Evolutionary conservation across 2,888 invertebrate species (phyloP).

Genomic region (Harmothoe impar): DNA sequence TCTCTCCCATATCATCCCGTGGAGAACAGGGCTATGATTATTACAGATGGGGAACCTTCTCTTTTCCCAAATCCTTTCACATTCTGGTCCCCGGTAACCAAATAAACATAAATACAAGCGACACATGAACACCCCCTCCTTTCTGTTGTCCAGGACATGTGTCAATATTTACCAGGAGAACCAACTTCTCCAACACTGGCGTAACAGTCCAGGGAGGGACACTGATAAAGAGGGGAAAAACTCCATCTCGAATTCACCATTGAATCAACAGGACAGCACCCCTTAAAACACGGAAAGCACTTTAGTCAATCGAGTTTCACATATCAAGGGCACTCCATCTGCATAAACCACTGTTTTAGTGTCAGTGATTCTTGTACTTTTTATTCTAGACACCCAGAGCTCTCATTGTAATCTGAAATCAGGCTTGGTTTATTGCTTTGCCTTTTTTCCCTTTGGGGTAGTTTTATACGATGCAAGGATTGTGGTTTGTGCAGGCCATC

Average conservation of each 20-base stretch:
- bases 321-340: background rate
- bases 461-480: too few species aligned
- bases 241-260: background rate
- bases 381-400: too few species aligned
- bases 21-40: too few species aligned
- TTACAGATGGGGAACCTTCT: too few species aligned
- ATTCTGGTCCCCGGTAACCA: background rate
- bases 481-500: too few species aligned
- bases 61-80: background rate
- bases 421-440: too few species aligned
- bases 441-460: too few species aligned
- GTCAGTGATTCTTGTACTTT: background rate
- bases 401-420: too few species aligned
- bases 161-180: constrained; percentile 13
- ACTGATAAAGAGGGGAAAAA: background rate
- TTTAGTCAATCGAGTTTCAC: background rate
- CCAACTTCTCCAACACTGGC: background rate
- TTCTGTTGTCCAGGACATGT: background rate
- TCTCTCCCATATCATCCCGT: too few species aligned
- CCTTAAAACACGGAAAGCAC: background rate
- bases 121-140: background rate
- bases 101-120: background rate
- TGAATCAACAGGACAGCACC: constrained; percentile 1
- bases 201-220: background rate
- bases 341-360: background rate